Evolutionary conservation across 2,888 invertebrate species (phyloP), one percentile per base, ranked within the genome.

Genomic region (Dryobotodes eremita): DNA sequence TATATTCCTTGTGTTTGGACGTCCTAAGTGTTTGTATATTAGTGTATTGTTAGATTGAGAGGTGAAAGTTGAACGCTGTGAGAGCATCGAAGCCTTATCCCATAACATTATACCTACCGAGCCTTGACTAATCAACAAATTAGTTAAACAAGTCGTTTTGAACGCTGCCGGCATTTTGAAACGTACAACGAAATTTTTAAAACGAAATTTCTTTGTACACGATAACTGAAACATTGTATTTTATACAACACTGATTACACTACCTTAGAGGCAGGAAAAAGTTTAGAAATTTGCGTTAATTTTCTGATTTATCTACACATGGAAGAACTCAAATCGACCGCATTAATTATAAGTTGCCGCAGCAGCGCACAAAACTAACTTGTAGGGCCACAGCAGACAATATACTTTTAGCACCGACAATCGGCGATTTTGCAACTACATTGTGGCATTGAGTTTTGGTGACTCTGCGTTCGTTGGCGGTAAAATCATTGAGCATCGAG

Each of bases 71-170:
- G 78, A 74, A 59, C 75, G 78, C 64, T 46, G 42, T 26, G 31
- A 61, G 62, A 73, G 50, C 72, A 73, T 82, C 85, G 73, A 79
- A 71, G 70, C 88, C 77, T 75, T 75, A 80, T 62, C 84, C 75
- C 75, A 71, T 69, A 71, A 83, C 70, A 71, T 77, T 53, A 81
- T 72, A 80, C 80, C 83, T 62, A 83, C 86, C 83, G 86, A 85
- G 76, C 80, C 80, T 74, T 55, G 55, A 83, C 69, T 78, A 84
- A 80, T 77, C 71, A 88, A 83, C 78, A 83, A 86, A 83, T 76
- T 57, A 71, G 73, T 64, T 73, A 74, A 68, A 83, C 50, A 83
- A 86, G 75, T 64, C 31, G 64, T 74, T 76, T 68, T 79, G 84
- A 61, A 74, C 87, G 85, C 80, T 85, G 87, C 84, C 71, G 66